Evolutionary conservation across 2,113 vertebrate genomes (phyloP), one percentile per base, ranked within the genome.

Genomic region (Aegithalos caudatus): DNA sequence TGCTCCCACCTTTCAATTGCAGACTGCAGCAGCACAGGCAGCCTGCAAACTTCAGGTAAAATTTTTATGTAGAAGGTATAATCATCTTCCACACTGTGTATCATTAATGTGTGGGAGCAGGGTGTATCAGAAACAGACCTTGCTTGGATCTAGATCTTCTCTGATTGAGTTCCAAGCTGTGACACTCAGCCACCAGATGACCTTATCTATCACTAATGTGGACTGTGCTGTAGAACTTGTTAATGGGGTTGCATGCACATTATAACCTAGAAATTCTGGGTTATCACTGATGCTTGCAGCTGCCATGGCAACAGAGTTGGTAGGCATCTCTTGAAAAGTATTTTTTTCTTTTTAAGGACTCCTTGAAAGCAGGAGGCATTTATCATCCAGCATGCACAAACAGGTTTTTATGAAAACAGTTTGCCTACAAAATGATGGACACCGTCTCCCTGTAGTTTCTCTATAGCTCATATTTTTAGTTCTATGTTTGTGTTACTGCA

Each of bases 241-340:
- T 98, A 98, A 93, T 92, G 94, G 85, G 31, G 56, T 89, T 97
- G 88, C 70, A 80, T 79, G 61, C 81, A 95, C 65, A 78, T 95
- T 96, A 93, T 94, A 97, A 96, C 72, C 91, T 91, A 95, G 93
- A 95, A 96, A 91, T 87, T 96, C 87, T 91, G 94, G 76, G 86
- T 97, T 98, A 96, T 92, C 94, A 95, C 38, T 93, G 93, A 96
- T 95, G 92, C 93, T 97, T 97, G 92, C 92, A 97, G 97, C 97
- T 98, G 92, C 97, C 94, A 97, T 98, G 94, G 97, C 92, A 98
- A 98, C 97, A 24, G 58, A 80, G 53, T 95, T 96, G 54, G 87
- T 88, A 95, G 83, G 74, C 53, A 93, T 83, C 69, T 96, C 86
- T 96, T 79, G 93, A 94, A 95, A 76, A 95, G 69, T 53, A 19